phyloP scores from a whole-genome alignment of 1,140 invertebrate genomes.

The Drosophila arawakana region DNA sequence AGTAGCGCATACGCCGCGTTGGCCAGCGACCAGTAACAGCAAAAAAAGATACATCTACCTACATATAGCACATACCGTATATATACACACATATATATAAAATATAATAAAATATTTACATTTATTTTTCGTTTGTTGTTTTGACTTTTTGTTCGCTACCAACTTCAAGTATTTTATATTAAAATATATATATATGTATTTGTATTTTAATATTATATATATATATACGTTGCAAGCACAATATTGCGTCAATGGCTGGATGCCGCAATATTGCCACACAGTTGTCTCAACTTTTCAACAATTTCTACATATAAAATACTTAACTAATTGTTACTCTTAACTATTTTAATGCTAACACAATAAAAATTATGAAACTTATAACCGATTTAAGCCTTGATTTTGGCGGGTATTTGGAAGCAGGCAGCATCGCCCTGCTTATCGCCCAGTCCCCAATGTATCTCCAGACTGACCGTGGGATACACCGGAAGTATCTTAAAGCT shows the following conservation, averaged over 20 bases:
- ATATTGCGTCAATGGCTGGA: slow-evolving; percentile 77
- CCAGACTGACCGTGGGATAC: slow-evolving; percentile 88
- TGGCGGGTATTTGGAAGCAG: slow-evolving; percentile 89
- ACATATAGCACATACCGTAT: neutral
- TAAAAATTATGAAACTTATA: slow-evolving; percentile 47
- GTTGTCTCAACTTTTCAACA: neutral
- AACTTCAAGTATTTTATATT: neutral
- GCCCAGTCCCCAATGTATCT: slow-evolving; percentile 87
- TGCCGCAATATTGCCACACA: slow-evolving; percentile 67
- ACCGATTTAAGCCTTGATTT: slow-evolving; percentile 85
- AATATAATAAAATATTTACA: neutral
- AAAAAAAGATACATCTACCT: neutral
- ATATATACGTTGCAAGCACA: slow-evolving; percentile 14
- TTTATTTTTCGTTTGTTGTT: slow-evolving; percentile 27
- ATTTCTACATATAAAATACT: slow-evolving; percentile 37
- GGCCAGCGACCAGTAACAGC: neutral
- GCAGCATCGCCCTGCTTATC: slow-evolving; percentile 85
- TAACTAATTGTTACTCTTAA: slow-evolving; percentile 65
- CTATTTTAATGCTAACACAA: slow-evolving; percentile 55
- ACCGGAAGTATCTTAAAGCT: slow-evolving; percentile 87
- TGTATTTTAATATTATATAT: neutral
- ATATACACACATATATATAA: slow-evolving; percentile 3
- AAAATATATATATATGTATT: neutral
- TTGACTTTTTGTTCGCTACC: slow-evolving; percentile 31
- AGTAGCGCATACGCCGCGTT: slow-evolving; percentile 45